Conservation (phyloP, 2,113 vertebrate genomes). For the Condylura cristata region DNA sequence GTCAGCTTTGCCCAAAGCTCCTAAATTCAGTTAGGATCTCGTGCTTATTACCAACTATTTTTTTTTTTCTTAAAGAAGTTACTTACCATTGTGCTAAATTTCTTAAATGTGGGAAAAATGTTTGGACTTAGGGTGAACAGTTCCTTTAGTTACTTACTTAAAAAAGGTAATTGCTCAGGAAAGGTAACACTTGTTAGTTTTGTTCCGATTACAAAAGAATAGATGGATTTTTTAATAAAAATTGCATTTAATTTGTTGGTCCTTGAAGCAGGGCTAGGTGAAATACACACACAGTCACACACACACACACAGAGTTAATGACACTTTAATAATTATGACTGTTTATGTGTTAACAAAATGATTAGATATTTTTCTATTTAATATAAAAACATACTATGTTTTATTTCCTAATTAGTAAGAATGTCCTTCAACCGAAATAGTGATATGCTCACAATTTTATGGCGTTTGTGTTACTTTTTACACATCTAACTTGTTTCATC, state of each 20-base stretch:
- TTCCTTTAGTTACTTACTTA: not conserved
- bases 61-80: not conserved
- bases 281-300: not conserved
- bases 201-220: not conserved
- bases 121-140: not conserved
- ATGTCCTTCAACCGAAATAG: not conserved
- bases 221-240: not conserved
- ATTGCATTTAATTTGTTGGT: not conserved
- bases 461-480: not conserved
- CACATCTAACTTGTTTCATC: not conserved
- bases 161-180: not conserved
- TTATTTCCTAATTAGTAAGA: conserved; percentile 31
- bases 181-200: not conserved
- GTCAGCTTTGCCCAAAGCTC: not conserved
- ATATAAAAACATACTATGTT: not conserved
- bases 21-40: not conserved
- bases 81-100: not conserved
- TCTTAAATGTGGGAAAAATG: not conserved
- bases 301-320: not conserved
- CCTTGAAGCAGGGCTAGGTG: not conserved
- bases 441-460: not conserved
- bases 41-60: not conserved
- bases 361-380: not conserved
- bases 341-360: not conserved
- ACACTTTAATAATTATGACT: not conserved